Evolutionary conservation across 1,140 invertebrate genomes (phyloP).

Genomic region (Zaprionus ornatus): DNA sequence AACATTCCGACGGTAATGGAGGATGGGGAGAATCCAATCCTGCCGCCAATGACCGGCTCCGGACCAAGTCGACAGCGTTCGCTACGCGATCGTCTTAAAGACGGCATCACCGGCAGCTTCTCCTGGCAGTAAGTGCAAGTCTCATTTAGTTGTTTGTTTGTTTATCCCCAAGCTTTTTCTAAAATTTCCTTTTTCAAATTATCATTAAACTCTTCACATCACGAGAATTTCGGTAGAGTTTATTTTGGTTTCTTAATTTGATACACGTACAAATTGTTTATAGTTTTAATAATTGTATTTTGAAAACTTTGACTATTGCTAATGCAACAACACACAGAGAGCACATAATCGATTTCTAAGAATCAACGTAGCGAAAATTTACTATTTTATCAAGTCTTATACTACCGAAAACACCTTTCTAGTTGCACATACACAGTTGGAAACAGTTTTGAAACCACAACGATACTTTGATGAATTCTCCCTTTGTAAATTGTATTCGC

Average conservation of each 20-base stretch:
- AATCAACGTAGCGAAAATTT: slow-evolving; percentile 23
- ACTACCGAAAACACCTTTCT: slow-evolving; percentile 15
- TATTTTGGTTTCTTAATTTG: slow-evolving; percentile 1
- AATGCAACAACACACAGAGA: slow-evolving; percentile 8
- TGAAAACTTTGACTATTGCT: slow-evolving; percentile 5
- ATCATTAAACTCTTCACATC: slow-evolving; percentile 15
- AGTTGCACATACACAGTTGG: slow-evolving; percentile 28
- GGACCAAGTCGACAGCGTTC: slow-evolving; percentile 87
- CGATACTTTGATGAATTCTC: neutral
- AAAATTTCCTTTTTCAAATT: slow-evolving; percentile 36
- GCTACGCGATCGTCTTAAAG: slow-evolving; percentile 89
- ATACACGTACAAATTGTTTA: slow-evolving; percentile 12
- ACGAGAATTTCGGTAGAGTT: neutral
- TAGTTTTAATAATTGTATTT: slow-evolving; percentile 35
- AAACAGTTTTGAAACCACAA: neutral
- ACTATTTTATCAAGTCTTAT: slow-evolving; percentile 14
- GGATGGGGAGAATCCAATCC: slow-evolving; percentile 70
- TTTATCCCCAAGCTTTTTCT: slow-evolving; percentile 50
- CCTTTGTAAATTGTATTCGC: slow-evolving; percentile 25
- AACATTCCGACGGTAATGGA: slow-evolving; percentile 76
- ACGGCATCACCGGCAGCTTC: slow-evolving; percentile 90
- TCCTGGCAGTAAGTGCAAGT: slow-evolving; percentile 89
- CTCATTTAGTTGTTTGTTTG: slow-evolving; percentile 1
- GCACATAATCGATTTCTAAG: slow-evolving; percentile 5
- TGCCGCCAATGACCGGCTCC: slow-evolving; percentile 85